Conservation (phyloP, 2,113 vertebrate species). For the Pygoscelis adeliae region DNA sequence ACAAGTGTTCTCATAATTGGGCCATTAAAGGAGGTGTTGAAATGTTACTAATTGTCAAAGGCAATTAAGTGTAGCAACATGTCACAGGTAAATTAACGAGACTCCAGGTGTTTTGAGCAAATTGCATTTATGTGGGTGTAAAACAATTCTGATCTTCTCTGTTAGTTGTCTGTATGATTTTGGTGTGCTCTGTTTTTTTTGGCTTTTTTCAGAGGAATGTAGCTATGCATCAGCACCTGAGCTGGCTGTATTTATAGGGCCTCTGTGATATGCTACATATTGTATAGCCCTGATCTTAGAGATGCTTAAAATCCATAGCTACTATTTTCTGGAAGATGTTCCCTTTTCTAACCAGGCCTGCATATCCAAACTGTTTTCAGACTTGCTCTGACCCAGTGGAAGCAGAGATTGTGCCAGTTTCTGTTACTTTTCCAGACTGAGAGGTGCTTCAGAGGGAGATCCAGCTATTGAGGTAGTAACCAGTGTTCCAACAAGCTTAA, state of each 20-base stretch:
- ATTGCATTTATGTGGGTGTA: neutral
- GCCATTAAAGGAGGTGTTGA: slow-evolving; percentile 81
- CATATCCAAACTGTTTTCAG: neutral
- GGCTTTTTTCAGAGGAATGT: neutral
- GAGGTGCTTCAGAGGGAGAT: neutral
- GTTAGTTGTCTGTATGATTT: neutral
- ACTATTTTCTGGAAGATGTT: neutral
- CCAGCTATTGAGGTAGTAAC: neutral
- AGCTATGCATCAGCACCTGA: neutral
- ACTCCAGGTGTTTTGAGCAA: slow-evolving; percentile 66
- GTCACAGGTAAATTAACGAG: slow-evolving; percentile 82
- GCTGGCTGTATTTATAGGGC: neutral
- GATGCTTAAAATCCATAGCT: neutral
- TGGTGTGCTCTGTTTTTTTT: neutral
- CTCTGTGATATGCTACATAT: neutral
- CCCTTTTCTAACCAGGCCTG: neutral
- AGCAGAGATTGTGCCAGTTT: neutral
- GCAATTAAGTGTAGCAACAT: slow-evolving; percentile 82
- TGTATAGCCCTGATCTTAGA: neutral
- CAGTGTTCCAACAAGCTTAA: no score
- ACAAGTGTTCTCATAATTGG: slow-evolving; percentile 75
- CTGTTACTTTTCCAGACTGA: neutral
- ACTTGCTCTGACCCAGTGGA: neutral
- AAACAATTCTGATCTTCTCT: neutral
- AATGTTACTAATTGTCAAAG: slow-evolving; percentile 83